phyloP scores from a whole-genome alignment of 2,797 vertebrate genomes.

The Clarias laeviceps region DNA sequence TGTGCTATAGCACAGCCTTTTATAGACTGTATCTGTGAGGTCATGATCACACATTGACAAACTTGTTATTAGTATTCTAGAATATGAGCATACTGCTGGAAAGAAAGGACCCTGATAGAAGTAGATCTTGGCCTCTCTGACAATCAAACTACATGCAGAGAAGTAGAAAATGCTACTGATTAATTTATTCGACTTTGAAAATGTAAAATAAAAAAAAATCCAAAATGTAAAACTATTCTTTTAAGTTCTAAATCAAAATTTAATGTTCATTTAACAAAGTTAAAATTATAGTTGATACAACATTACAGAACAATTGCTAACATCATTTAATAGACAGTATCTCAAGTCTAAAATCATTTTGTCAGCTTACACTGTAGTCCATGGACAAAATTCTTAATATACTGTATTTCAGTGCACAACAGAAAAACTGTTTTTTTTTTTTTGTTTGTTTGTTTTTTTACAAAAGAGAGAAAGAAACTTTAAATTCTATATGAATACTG shows the following conservation, averaged over 20 bases:
- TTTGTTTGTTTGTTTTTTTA: constrained; percentile 43
- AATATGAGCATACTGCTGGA: background rate
- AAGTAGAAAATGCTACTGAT: background rate
- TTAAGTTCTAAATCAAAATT: constrained; percentile 79
- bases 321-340: constrained; percentile 81
- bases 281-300: constrained; percentile 91
- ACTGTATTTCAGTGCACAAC: constrained; percentile 77
- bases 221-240: constrained; percentile 27
- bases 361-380: constrained; percentile 79
- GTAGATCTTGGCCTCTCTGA: background rate
- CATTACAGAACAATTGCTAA: constrained; percentile 90
- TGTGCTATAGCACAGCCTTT: background rate
- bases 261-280: constrained; percentile 72
- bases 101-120: background rate
- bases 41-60: background rate
- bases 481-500: constrained; percentile 74
- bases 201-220: background rate
- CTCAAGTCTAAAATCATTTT: constrained; percentile 80
- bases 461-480: constrained; percentile 69
- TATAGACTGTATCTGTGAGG: background rate
- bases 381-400: constrained; percentile 77
- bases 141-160: constrained; percentile 5
- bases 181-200: background rate
- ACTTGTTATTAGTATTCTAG: constrained; percentile 3
- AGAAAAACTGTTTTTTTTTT: constrained; percentile 73